Conservation (phyloP, 2,797 vertebrate genomes). For the Limosa lapponica region DNA sequence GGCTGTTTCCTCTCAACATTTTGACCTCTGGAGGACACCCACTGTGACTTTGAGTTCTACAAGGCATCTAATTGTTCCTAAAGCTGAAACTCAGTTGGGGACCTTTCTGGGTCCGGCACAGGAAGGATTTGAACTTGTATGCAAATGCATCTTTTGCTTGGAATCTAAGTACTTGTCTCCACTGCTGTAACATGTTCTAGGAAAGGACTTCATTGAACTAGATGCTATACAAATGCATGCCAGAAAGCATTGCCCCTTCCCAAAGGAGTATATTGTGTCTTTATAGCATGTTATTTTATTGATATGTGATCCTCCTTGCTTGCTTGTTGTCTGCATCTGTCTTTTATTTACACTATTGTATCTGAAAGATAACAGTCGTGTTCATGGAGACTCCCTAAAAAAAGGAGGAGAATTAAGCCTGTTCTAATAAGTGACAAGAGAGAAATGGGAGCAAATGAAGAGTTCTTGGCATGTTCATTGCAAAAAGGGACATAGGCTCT, state of each 20-base stretch:
- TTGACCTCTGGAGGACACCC: neutral
- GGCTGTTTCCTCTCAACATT: neutral
- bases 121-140: neutral
- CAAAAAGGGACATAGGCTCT: neutral
- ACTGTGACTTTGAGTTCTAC: neutral
- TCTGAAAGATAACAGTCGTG: neutral
- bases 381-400: neutral
- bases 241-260: neutral
- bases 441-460: neutral
- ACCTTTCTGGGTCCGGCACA: neutral
- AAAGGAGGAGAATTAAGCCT: neutral
- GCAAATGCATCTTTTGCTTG: neutral
- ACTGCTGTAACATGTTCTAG: neutral
- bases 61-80: conserved; percentile 10
- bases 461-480: neutral
- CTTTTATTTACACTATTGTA: neutral
- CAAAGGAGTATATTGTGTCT: neutral
- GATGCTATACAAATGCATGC: neutral
- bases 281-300: neutral
- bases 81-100: neutral
- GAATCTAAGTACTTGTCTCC: neutral
- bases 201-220: neutral
- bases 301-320: neutral
- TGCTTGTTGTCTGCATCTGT: neutral
- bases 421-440: neutral